These are phyloP conservation scores for Tiliacea aurago DNA, from an alignment of 2,888 invertebrate species.

Conservation along the genomic window DNA sequence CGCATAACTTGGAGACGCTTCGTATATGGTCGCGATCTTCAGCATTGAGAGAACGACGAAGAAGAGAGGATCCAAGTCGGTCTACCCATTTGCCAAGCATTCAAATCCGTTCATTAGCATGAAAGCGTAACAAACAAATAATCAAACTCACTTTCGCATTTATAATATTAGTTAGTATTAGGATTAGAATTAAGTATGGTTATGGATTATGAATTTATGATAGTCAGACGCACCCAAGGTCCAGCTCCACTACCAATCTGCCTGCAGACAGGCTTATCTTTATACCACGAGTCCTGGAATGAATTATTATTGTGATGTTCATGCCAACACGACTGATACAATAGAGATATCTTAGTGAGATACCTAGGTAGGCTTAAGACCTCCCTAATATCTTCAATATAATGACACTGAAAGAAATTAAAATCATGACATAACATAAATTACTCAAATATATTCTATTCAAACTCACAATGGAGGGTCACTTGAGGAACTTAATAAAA, in stretches of 20 bases:
- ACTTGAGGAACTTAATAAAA: slow-evolving; percentile 1
- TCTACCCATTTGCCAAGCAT: too few relatives aligned
- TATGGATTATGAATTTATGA: neutral
- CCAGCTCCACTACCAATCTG: neutral
- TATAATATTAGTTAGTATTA: too few relatives aligned
- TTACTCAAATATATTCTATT: neutral
- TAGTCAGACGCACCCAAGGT: neutral
- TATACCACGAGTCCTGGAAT: neutral
- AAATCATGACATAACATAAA: neutral
- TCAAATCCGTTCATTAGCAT: too few relatives aligned
- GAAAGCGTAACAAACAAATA: too few relatives aligned
- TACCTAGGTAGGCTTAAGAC: neutral
- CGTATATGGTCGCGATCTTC: too few relatives aligned
- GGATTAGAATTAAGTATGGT: neutral
- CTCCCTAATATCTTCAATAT: too few relatives aligned
- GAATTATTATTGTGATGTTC: neutral
- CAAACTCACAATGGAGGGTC: neutral
- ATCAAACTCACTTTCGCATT: too few relatives aligned
- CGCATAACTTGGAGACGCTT: too few relatives aligned
- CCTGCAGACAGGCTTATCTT: neutral
- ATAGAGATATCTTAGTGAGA: neutral
- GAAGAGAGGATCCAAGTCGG: too few relatives aligned
- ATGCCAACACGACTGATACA: neutral
- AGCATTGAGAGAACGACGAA: too few relatives aligned
- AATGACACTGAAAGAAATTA: neutral